Evolutionary conservation across 2,797 vertebrate genomes (phyloP).

Genomic region (Fundulus diaphanus): DNA sequence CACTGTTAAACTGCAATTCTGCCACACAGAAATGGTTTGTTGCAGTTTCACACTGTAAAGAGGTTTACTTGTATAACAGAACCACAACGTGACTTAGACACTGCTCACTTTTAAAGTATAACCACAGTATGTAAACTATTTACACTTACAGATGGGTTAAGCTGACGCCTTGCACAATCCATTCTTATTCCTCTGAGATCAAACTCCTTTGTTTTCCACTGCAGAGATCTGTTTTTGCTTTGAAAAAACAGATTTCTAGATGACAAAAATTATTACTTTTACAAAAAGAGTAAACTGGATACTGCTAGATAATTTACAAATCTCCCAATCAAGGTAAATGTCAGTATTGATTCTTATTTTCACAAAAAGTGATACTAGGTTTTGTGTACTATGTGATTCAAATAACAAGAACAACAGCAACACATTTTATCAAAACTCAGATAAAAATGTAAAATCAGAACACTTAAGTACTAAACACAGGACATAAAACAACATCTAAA

Average conservation of each 20-base stretch:
- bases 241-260: not conserved
- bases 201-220: conserved; percentile 87
- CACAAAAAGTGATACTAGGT: not conserved
- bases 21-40: not conserved
- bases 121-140: not conserved
- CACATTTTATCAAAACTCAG: no score
- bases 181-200: conserved; percentile 88
- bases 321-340: not conserved
- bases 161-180: conserved; percentile 72
- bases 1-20: not conserved
- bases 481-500: no score
- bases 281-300: no score
- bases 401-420: no score
- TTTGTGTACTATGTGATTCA: no score
- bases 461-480: no score
- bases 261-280: not conserved
- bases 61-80: not conserved
- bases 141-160: not conserved
- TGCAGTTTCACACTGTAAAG: not conserved
- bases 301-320: not conserved
- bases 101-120: not conserved
- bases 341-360: not conserved
- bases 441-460: no score
- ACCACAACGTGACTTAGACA: not conserved
- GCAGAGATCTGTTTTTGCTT: conserved; percentile 29